Base-by-base conservation (phyloP, 1,140 invertebrate species). In the Megalopta genalis region DNA sequence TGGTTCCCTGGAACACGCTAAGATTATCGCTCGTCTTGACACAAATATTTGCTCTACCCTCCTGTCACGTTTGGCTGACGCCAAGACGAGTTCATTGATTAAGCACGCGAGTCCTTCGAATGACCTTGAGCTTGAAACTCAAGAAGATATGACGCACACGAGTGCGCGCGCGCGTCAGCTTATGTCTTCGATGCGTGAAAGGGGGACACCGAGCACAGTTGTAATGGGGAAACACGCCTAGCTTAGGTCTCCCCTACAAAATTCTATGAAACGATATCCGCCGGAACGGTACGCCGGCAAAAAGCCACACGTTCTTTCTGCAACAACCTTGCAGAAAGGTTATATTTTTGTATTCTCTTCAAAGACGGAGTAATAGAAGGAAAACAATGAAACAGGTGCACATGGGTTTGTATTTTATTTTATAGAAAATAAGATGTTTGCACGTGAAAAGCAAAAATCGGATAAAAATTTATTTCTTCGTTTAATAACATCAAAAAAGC, bases 261-360 rank as follows among this genome's bases (percentile, higher is more conserved):
- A 85, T 49, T 66, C 75, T 59, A 82, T 72, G 64, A 60, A 75
- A 82, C 62, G 75, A 62, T 84, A 81, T 74, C 68, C 81, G 72
- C 81, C 81, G 77, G 32, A 72, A 21, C 42, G 66, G 21, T 8
- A 57, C 54, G 18, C 21, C 18, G 7, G 18, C 52, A 0, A 8
- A 18, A n/a, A 57, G n/a, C 52, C n/a, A 8, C 49, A 21, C n/a
- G 16, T 18, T 52, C 2, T 1, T 49, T 21, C 49, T 18, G 14
- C 16, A 21, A 18, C 16, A 21, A 18, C 18, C 16, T 52, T 52
- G 14, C 16, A 16, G 14, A 16, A 16, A 42, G 9, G 9, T 42
- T 10, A 42, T 42, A 10, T 42, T 10, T 42, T 10, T 42, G 39
- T 42, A 42, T 8, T 42, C 12, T 42, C 39, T 46, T 10, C 14